Percentiles rank a stretch among this genome's conserved stretches.
phyloP scores from a whole-genome alignment of 2,113 vertebrate genomes.

The Stomatorhinus ivindoensis region DNA sequence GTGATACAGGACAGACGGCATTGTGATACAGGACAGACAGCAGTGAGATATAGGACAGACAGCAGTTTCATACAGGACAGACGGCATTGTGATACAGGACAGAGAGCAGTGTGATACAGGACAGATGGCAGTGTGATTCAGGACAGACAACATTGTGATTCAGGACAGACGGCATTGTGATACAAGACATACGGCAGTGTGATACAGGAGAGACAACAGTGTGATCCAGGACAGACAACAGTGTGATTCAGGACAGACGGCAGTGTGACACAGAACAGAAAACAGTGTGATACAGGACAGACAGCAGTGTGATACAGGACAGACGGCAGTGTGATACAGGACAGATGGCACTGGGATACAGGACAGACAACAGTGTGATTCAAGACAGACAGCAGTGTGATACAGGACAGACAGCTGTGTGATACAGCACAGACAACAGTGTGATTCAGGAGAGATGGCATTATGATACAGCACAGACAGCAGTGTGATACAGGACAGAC shows the following conservation, averaged over 20 bases:
- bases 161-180: not conserved
- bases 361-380: too few relatives aligned
- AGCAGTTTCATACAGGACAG: not conserved
- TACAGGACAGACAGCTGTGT: too few relatives aligned
- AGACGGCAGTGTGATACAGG: too few relatives aligned
- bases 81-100: not conserved
- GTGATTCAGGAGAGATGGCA: too few relatives aligned
- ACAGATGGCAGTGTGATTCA: not conserved
- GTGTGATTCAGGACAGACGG: not conserved
- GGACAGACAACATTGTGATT: not conserved
- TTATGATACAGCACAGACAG: too few relatives aligned
- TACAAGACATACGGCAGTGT: not conserved
- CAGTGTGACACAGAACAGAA: not conserved
- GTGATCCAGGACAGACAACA: not conserved
- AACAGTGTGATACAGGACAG: not conserved
- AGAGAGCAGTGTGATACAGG: too few relatives aligned
- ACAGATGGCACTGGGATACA: too few relatives aligned
- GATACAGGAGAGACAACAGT: not conserved
- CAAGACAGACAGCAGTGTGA: too few relatives aligned
- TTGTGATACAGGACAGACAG: too few relatives aligned
- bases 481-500: too few relatives aligned
- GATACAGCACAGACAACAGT: too few relatives aligned
- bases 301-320: not conserved
- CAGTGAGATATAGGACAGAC: not conserved
- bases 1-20: too few relatives aligned